These are phyloP conservation scores for Hedya salicella DNA, from an alignment of 2,888 invertebrate species.

Conservation along the genomic window DNA sequence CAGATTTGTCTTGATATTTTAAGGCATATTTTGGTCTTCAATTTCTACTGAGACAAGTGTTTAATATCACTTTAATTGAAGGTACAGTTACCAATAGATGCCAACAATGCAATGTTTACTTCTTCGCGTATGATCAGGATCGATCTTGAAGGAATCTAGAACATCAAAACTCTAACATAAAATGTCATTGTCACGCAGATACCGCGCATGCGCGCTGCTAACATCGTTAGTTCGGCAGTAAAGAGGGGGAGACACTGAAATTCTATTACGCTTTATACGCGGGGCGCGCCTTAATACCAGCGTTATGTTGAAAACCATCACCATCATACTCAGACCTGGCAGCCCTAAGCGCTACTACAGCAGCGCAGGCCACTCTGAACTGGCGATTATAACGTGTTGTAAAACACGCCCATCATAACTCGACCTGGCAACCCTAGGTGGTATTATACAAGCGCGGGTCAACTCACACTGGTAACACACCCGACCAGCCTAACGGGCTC, in stretches of 20 bases:
- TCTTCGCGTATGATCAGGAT: no score
- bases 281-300: conserved; percentile 42
- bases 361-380: background rate
- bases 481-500: conserved; percentile 11
- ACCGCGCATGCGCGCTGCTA: conserved; percentile 44
- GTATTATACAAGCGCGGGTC: conserved; percentile 11
- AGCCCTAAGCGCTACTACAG: background rate
- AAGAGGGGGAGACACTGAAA: conserved; percentile 45
- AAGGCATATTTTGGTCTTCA: no score
- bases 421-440: conserved; percentile 21
- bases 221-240: conserved; percentile 45
- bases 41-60: no score
- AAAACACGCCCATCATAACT: conserved; percentile 40
- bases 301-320: conserved; percentile 41
- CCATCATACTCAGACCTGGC: conserved; percentile 26
- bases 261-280: conserved; percentile 46
- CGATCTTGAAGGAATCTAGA: conserved; percentile 8
- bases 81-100: no score
- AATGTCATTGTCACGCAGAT: conserved; percentile 34
- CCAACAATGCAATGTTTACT: no score
- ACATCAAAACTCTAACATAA: conserved; percentile 18
- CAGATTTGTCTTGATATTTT: no score
- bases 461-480: background rate
- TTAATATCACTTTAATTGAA: no score
- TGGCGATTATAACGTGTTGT: conserved; percentile 26